These are phyloP conservation scores for Anneissia japonica DNA, from an alignment of 35 echinoderm and acorn worm genomes.

Conservation along the genomic window DNA sequence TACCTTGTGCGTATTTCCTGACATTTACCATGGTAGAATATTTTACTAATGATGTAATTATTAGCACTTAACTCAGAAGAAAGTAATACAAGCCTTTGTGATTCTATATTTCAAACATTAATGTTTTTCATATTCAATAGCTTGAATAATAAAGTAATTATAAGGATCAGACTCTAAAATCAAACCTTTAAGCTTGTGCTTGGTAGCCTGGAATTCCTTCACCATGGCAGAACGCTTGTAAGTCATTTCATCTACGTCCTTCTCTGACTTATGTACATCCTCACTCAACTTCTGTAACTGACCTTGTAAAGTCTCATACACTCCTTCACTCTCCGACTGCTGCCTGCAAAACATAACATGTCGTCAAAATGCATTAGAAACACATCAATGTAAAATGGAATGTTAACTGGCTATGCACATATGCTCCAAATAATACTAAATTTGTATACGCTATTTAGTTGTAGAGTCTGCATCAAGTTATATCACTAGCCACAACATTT, in stretches of 20 bases:
- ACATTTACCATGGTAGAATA: too few species aligned
- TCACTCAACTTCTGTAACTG: conserved; percentile 24
- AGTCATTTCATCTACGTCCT: conserved; percentile 29
- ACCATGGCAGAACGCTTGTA: conserved; percentile 30
- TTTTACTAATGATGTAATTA: too few species aligned
- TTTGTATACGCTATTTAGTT: too few species aligned
- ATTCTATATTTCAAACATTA: too few species aligned
- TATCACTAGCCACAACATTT: background rate
- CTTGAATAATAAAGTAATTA: too few species aligned
- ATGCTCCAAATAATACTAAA: too few species aligned
- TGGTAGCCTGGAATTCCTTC: conserved; percentile 48
- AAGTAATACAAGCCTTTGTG: too few species aligned
- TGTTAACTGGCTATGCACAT: too few species aligned
- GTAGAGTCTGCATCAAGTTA: background rate
- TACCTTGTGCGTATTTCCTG: background rate
- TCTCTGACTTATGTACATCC: conserved; percentile 23
- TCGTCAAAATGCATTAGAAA: background rate
- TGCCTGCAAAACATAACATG: conserved; percentile 12
- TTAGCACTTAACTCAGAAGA: too few species aligned
- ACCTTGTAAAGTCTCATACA: conserved; percentile 9
- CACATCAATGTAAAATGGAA: background rate
- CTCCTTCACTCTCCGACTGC: conserved; percentile 32
- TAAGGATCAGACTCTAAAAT: background rate
- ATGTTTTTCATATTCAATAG: too few species aligned
- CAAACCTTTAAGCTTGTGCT: conserved; percentile 80